phyloP scores from a whole-genome alignment of 2,113 vertebrate genomes.

The Salvator merianae region DNA sequence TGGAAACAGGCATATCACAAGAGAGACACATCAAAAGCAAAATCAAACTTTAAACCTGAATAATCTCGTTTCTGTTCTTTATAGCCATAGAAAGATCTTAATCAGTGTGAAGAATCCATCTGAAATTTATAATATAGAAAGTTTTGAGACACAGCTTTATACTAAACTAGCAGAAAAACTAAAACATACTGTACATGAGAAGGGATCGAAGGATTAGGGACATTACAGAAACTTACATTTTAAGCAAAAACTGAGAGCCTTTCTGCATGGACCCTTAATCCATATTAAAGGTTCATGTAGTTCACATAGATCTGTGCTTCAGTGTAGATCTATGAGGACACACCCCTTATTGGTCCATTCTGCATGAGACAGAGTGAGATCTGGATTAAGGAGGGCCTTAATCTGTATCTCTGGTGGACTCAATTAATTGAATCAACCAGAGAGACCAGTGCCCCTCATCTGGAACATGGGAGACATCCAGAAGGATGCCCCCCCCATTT shows the following conservation, averaged over 20 bases:
- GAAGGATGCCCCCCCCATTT: no score
- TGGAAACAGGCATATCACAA: constrained; percentile 55
- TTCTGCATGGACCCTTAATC: no score
- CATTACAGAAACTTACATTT: not conserved
- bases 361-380: no score
- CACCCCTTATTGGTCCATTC: no score
- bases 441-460: no score
- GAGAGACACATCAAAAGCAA: constrained; percentile 34
- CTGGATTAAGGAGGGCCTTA: no score
- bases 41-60: constrained; percentile 59
- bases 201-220: not conserved
- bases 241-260: not conserved
- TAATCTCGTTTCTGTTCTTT: constrained; percentile 57
- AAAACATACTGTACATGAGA: not conserved
- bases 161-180: constrained; percentile 15
- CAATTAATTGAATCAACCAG: no score
- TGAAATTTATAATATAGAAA: constrained; percentile 40
- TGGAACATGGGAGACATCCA: no score
- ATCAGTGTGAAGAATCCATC: constrained; percentile 46
- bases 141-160: constrained; percentile 49
- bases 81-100: constrained; percentile 56
- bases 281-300: no score
- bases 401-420: no score
- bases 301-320: no score
- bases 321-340: no score